Conservation (phyloP, 2,888 invertebrate genomes). For the Yponomeuta sedellus region DNA sequence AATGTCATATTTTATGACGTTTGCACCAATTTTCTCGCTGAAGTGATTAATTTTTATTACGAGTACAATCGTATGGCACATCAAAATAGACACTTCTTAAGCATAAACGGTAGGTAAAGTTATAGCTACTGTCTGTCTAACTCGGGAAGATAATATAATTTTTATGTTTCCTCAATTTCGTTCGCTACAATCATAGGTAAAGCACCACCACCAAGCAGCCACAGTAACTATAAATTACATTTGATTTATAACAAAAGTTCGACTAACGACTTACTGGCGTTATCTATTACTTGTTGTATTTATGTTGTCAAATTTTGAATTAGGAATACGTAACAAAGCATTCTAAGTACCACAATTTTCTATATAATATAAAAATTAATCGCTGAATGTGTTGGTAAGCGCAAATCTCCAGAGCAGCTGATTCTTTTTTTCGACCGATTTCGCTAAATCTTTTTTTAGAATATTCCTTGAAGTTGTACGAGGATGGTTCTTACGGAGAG, state of each 20-base stretch:
- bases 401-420: too few species aligned
- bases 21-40: not conserved
- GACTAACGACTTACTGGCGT: not conserved
- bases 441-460: too few species aligned
- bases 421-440: too few species aligned
- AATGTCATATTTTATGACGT: not conserved
- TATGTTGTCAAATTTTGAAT: not conserved
- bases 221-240: constrained; percentile 61
- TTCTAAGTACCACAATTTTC: too few species aligned
- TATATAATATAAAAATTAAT: too few species aligned
- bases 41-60: not conserved
- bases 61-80: not conserved
- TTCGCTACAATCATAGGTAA: constrained; percentile 35
- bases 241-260: constrained; percentile 50
- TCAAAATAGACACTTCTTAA: not conserved
- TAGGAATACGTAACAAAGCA: too few species aligned
- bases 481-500: too few species aligned
- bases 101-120: not conserved
- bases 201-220: constrained; percentile 50
- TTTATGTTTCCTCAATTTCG: constrained; percentile 61
- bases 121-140: constrained; percentile 30
- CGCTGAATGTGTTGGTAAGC: too few species aligned
- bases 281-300: not conserved
- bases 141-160: constrained; percentile 65
- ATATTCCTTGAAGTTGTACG: too few species aligned